Conservation (phyloP, 2,113 vertebrate genomes). For the Proteles cristata region DNA sequence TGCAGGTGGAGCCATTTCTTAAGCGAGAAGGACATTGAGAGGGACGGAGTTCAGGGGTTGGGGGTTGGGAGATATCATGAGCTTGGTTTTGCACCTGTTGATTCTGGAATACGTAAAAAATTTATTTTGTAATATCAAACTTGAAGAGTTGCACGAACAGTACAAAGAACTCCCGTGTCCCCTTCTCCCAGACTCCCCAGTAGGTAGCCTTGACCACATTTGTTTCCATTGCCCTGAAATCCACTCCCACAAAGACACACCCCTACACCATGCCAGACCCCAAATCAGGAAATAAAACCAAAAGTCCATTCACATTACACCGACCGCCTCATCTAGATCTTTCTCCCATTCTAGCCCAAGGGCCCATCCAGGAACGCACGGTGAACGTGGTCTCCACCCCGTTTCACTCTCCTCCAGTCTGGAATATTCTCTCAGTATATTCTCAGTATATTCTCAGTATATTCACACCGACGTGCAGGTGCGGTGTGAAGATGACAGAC, state of each 20-base stretch:
- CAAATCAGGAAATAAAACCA: not conserved
- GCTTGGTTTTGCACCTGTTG: not conserved
- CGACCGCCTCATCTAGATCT: not conserved
- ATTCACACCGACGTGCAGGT: not conserved
- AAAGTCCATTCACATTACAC: not conserved
- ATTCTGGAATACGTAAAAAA: not conserved
- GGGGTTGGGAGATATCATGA: not conserved
- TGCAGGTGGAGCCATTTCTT: not conserved
- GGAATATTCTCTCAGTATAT: not conserved
- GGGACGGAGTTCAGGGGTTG: not conserved
- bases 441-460: not conserved
- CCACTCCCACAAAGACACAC: not conserved
- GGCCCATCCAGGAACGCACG: not conserved
- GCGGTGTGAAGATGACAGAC: not conserved
- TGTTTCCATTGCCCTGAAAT: not conserved
- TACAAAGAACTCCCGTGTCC: not conserved
- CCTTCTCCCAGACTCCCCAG: not conserved
- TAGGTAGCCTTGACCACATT: not conserved
- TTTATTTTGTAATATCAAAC: not conserved
- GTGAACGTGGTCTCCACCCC: not conserved
- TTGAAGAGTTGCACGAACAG: not conserved
- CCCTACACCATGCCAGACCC: not conserved
- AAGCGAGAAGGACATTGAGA: not conserved
- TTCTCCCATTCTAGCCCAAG: not conserved
- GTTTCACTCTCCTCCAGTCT: not conserved